phyloP scores from a whole-genome alignment of 2,113 vertebrate species.

The Dendropsophus ebraccatus region DNA sequence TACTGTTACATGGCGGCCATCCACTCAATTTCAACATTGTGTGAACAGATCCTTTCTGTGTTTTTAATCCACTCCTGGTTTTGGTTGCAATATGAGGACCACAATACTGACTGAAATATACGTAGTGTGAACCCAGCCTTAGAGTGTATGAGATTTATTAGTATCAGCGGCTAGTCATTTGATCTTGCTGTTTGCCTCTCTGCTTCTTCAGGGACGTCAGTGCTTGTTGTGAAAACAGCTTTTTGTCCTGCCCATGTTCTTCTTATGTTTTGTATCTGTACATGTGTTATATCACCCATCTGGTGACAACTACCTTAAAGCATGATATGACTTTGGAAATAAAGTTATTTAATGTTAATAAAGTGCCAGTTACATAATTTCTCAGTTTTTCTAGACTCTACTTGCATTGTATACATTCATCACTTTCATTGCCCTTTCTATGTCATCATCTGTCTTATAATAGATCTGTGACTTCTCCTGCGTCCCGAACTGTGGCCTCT shows the following conservation, averaged over 20 bases:
- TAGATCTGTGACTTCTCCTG: constrained; percentile 52
- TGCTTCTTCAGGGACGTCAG: neutral
- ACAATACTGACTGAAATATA: too few species aligned
- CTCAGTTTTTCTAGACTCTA: too few species aligned
- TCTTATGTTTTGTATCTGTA: neutral
- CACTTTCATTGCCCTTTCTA: neutral
- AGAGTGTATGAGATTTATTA: neutral
- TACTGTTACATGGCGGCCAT: too few species aligned
- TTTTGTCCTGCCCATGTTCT: neutral
- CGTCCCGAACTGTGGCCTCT: constrained; percentile 74
- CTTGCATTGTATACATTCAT: too few species aligned
- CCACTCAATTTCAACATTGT: too few species aligned
- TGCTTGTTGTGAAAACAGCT: neutral
- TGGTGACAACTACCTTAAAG: neutral
- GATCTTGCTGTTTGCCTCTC: neutral
- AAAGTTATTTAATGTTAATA: neutral
- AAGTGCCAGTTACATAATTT: neutral
- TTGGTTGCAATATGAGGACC: too few species aligned
- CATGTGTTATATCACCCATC: neutral
- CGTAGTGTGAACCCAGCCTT: too few species aligned
- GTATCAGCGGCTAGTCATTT: neutral
- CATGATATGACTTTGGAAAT: neutral
- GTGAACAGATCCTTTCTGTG: too few species aligned
- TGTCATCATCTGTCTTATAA: neutral
- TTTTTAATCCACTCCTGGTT: too few species aligned